A percentile compares a stretch with the other conserved stretches of the same genome.
Conservation (phyloP, 2,888 invertebrate species). For the Ypsolopha scabrella region DNA sequence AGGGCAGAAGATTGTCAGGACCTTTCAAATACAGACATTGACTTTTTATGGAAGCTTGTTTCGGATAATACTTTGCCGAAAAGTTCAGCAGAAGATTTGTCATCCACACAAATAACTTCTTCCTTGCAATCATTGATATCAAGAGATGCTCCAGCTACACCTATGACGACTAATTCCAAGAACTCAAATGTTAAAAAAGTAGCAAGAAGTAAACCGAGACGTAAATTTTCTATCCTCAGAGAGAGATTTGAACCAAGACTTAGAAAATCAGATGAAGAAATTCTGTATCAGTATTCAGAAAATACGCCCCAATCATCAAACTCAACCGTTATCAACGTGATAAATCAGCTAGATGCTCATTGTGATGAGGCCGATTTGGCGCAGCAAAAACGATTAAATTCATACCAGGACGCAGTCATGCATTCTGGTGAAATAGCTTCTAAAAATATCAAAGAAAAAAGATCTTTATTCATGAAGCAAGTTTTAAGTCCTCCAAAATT, state of each 20-base stretch:
- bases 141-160: slow-evolving; percentile 35
- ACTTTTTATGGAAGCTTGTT: slow-evolving; percentile 57
- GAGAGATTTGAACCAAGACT: slow-evolving; percentile 69
- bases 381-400: too few species aligned
- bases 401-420: too few species aligned
- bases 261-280: slow-evolving; percentile 57
- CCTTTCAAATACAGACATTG: slow-evolving; percentile 52
- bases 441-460: slow-evolving; percentile 60
- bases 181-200: slow-evolving; percentile 48
- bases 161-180: slow-evolving; percentile 32
- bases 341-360: slow-evolving; percentile 28
- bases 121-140: slow-evolving; percentile 59
- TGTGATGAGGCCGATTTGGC: slow-evolving; percentile 9
- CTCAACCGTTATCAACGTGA: slow-evolving; percentile 28
- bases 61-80: slow-evolving; percentile 42
- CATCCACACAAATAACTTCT: slow-evolving; percentile 45
- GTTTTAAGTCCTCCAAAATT: slow-evolving; percentile 70
- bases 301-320: slow-evolving; percentile 31
- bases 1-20: slow-evolving; percentile 37
- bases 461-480: slow-evolving; percentile 69
- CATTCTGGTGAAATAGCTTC: slow-evolving; percentile 20
- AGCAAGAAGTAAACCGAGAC: slow-evolving; percentile 51
- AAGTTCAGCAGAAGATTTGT: slow-evolving; percentile 39
- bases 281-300: slow-evolving; percentile 47
- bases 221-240: slow-evolving; percentile 70